A percentile compares a stretch with the other conserved stretches of the same genome.
phyloP scores from a whole-genome alignment of 1,140 invertebrate genomes.

The Pseudachorutes palmiensis region DNA sequence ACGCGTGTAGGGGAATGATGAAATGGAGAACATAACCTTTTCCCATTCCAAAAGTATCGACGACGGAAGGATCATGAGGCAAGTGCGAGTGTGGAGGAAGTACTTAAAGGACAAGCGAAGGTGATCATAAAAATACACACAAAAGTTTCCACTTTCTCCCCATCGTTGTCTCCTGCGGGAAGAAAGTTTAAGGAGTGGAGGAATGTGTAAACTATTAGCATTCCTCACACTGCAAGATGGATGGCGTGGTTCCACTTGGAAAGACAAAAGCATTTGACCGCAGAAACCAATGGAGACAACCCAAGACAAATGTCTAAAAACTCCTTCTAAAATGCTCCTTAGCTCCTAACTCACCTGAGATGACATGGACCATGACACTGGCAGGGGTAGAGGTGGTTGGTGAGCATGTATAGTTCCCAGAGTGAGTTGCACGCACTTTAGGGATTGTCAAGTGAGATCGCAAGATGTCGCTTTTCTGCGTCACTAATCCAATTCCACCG shows the following conservation, averaged over 20 bases:
- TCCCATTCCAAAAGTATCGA: background rate
- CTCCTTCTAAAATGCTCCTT: too few species aligned
- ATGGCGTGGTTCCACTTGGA: too few species aligned
- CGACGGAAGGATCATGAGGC: background rate
- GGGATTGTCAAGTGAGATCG: constrained; percentile 67
- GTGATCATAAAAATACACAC: background rate
- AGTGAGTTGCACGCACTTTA: constrained; percentile 61
- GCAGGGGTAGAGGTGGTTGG: constrained; percentile 69
- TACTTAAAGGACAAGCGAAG: too few species aligned
- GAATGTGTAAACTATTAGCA: too few species aligned
- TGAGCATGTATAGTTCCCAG: constrained; percentile 41
- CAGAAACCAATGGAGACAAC: too few species aligned
- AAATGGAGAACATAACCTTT: constrained; percentile 10
- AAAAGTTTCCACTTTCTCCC: background rate
- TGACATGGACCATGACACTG: constrained; percentile 77
- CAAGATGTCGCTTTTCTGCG: constrained; percentile 61
- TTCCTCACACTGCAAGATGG: too few species aligned
- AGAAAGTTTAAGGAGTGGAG: too few species aligned
- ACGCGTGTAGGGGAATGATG: background rate
- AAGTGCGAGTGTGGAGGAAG: too few species aligned
- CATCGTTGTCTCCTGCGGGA: too few species aligned
- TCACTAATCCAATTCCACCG: constrained; percentile 50
- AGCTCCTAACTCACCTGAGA: constrained; percentile 69
- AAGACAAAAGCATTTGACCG: too few species aligned
- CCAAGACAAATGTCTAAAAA: too few species aligned